These are phyloP conservation scores for Natrix natrix DNA, from an alignment of 2,797 vertebrate species.

Conservation along the genomic window DNA sequence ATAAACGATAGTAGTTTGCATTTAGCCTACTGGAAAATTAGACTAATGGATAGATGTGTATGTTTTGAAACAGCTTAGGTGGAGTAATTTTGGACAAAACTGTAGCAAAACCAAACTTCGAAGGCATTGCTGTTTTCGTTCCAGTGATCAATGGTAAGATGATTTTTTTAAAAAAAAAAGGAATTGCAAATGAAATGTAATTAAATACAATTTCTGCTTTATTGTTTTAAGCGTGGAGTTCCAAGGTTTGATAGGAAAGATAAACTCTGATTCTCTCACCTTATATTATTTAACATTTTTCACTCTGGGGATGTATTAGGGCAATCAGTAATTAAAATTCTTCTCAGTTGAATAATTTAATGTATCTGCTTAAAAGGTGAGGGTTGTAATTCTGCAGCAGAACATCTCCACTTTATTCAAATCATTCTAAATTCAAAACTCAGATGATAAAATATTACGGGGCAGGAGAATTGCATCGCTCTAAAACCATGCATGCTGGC, in stretches of 20 bases:
- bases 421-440: not conserved
- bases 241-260: not conserved
- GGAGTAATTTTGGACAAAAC: slow-evolving; percentile 94
- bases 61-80: slow-evolving; percentile 79
- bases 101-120: slow-evolving; percentile 82
- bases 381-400: not conserved
- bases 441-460: not conserved
- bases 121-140: slow-evolving; percentile 93
- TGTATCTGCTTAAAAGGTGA: not conserved
- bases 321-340: not conserved
- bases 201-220: not conserved
- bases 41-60: not conserved
- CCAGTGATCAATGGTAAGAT: slow-evolving; percentile 91
- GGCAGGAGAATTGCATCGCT: not conserved
- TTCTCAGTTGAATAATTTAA: not conserved
- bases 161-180: not conserved
- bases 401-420: not conserved
- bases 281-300: not conserved
- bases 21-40: not conserved
- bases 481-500: not conserved
- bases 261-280: not conserved
- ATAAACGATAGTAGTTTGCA: not conserved
- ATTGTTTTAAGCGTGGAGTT: not conserved
- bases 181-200: not conserved
- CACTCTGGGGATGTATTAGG: not conserved